Evolutionary conservation across 2,797 vertebrate species (phyloP), one percentile per base, ranked within the genome.

Genomic region (Austrolebias charrua): DNA sequence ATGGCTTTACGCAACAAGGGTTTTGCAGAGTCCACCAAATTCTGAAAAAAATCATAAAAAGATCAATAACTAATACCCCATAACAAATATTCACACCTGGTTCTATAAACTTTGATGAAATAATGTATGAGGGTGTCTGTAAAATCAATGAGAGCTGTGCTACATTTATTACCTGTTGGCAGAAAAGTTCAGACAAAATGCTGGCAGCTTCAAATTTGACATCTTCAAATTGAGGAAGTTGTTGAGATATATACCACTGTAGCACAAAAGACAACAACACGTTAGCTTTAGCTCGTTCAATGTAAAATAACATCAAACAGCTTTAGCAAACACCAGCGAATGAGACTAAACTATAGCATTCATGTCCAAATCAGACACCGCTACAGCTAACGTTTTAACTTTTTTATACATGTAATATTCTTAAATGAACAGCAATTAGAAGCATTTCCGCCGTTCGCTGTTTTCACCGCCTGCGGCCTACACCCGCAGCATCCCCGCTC

Each of bases 131-230:
- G 3, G 24, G 1, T 24, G 24, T 24, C 24, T 24, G 24, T 3
- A 24, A 24, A 24, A 24, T 3, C 24, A 24, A 3, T 24, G 24
- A 24, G 24, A 24, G 24, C 24, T 24, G 3, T 10, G 3, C 35
- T 9, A 8, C 10, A 11, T 38, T 38, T 38, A n/a, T n/a, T n/a
- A 99, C 97, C 96, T 99, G 97, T 88, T 98, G 96, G 83, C 98
- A 99, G 71, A 98, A 99, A 4, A 99, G 91, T 73, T 99, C 98
- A 0, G 98, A 98, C 70, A 99, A 89, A 61, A 99, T 95, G 87
- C 98, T 99, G 42, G 98, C 98, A 7, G 98, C 98, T 90, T 99
- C 98, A 67, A 99, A 99, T 85, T 98, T 99, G 46, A 99, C 96
- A 90, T 99, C 98, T 90, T 99, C 97, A 84, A 99, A 99, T 86